Evolutionary conservation across 2,797 vertebrate genomes (phyloP), one percentile per base, ranked within the genome.

Genomic region (Characodon lateralis): DNA sequence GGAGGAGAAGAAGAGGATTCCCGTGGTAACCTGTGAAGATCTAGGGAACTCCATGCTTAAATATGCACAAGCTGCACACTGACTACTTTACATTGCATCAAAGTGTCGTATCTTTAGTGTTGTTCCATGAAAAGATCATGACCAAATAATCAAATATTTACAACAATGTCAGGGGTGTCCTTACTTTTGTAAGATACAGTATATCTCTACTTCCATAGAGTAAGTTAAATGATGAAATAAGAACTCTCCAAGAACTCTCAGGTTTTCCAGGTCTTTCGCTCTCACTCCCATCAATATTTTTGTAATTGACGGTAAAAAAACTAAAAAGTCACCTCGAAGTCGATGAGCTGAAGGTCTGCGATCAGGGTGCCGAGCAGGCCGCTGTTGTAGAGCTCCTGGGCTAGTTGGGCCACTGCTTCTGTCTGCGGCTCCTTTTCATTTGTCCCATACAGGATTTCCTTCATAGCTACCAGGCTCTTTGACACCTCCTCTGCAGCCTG

Each of bases 401-500:
- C 98, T 0, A 99, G 96, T 85, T 99, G 98, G 1, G 98, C 98
- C 88, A 99, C 98, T 0, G 98, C 97, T 90, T 99, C 98, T 0
- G 98, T 99, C 89, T 99, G 98, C 0, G 98, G 98, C 72, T 99
- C 98, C 78, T 99, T 99, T 84, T 99, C 98, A 74, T 97, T 98
- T 9, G 98, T 99, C 83, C 98, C 98, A 43, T 98, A 99, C 0
- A 99, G 94, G 86, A 99, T 98, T 91, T 99, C 98, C 88, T 99
- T 99, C 98, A 99, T 99, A 83, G 98, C 97, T 86, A 98, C 96
- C 78, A 99, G 93, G 86, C 97, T 98, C 95, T 98, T 99, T 63
- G 97, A 98, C 91, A 99, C 98, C 92, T 99, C 98, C 93, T 99
- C 98, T 43, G 97, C 97, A 65, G 98, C 98, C 98, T 99, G 85